A percentile compares a stretch with the other conserved stretches of the same genome.
Evolutionary conservation across 2,888 invertebrate genomes (phyloP).

Genomic region (Papilio elwesi): DNA sequence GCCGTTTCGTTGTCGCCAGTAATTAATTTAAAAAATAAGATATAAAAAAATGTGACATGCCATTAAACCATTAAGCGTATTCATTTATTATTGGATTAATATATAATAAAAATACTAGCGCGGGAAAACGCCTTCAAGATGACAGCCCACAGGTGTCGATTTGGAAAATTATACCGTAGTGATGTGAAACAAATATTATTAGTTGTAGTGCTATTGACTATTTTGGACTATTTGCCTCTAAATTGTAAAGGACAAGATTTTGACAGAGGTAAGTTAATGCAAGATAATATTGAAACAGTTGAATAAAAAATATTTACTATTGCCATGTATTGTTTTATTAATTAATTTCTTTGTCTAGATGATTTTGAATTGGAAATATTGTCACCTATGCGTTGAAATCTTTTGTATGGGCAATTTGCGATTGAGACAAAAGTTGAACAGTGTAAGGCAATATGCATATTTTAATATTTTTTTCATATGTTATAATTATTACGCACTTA

Average conservation of each 20-base stretch:
- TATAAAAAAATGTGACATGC: constrained; percentile 58
- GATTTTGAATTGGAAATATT: background rate
- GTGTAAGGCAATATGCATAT: background rate
- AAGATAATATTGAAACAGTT: too few relatives aligned
- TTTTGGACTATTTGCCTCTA: constrained; percentile 68
- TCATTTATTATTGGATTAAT: constrained; percentile 47
- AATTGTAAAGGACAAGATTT: constrained; percentile 62
- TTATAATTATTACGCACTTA: too few relatives aligned
- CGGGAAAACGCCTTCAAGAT: constrained; percentile 70
- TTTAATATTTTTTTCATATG: too few relatives aligned
- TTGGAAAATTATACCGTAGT: constrained; percentile 64
- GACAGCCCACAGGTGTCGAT: constrained; percentile 75
- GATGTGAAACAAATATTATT: constrained; percentile 72
- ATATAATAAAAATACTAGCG: constrained; percentile 54
- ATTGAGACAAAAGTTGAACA: background rate
- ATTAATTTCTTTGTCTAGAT: too few relatives aligned
- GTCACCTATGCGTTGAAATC: constrained; percentile 18
- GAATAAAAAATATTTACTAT: background rate
- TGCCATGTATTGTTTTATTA: background rate
- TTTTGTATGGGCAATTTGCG: constrained; percentile 13
- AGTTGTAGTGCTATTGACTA: constrained; percentile 67
- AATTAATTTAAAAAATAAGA: constrained; percentile 37
- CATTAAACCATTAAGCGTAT: constrained; percentile 39
- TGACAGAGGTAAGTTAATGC: constrained; percentile 63
- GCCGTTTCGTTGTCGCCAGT: constrained; percentile 58